These are phyloP conservation scores for Oryctolagus cuniculus DNA, from an alignment of 2,113 vertebrate species.

Conservation along the genomic window mOryCun1.1 NC_091447.1:42286001-42286500, in stretches of 20 bases:
- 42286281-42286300: not conserved
- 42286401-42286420: not conserved
- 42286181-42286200: not conserved
- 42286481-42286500: not conserved
- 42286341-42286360: not conserved
- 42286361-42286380: not conserved
- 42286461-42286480: conserved; percentile 13
- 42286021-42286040: not conserved
- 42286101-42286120: not conserved
- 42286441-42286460: not conserved
- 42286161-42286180: not conserved
- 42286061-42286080: not conserved
- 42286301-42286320: not conserved
- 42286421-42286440: not conserved
- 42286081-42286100: not conserved
- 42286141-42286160: not conserved
- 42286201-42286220: not conserved
- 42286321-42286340: not conserved
- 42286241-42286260: not conserved
- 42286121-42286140: not conserved
- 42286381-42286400: not conserved
- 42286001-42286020: not conserved
- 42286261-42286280: not conserved
- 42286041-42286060: not conserved
- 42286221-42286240: not conserved